phyloP scores from a whole-genome alignment of 2,888 invertebrate genomes.

The Scaptomyza tumidula region DNA sequence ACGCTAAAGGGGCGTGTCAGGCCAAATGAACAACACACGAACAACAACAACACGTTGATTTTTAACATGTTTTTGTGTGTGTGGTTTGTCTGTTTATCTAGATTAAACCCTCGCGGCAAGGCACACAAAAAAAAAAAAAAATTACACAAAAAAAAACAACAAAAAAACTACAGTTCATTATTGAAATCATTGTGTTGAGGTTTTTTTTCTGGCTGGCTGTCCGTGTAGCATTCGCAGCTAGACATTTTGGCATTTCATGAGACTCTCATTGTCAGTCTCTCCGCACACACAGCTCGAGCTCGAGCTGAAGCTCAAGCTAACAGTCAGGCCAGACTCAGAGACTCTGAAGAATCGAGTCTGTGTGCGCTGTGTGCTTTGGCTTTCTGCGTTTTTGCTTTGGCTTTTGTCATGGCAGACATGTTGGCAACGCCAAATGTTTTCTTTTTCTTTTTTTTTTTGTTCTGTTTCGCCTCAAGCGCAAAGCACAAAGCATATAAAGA shows the following conservation, averaged over 20 bases:
- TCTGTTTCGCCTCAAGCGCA: constrained; percentile 48
- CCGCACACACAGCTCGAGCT: constrained; percentile 6
- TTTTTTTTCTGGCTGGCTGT: constrained; percentile 37
- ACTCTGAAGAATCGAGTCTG: constrained; percentile 31
- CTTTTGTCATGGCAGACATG: constrained; percentile 78
- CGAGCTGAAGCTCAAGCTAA: constrained; percentile 19
- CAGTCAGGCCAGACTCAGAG: constrained; percentile 33
- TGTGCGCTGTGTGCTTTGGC: constrained; percentile 27
- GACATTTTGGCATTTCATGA: constrained; percentile 80
- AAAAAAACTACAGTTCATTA: constrained; percentile 67
- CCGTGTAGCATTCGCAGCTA: constrained; percentile 71
- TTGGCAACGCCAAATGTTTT: constrained; percentile 77
- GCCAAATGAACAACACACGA: constrained; percentile 62
- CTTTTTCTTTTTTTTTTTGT: constrained; percentile 31
- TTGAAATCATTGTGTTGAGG: constrained; percentile 75
- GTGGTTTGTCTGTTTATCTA: constrained; percentile 70
- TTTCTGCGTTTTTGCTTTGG: constrained; percentile 28
- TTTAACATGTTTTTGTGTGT: constrained; percentile 39
- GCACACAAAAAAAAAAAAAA: constrained; percentile 43
- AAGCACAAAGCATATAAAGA: constrained; percentile 55
- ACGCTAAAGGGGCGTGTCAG: constrained; percentile 47
- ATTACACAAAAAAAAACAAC: constrained; percentile 51
- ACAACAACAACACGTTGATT: constrained; percentile 44
- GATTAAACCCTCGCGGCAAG: constrained; percentile 74
- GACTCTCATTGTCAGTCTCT: constrained; percentile 66